phyloP scores from a whole-genome alignment of 2,797 vertebrate species.

The Knipowitschia caucasica region DNA sequence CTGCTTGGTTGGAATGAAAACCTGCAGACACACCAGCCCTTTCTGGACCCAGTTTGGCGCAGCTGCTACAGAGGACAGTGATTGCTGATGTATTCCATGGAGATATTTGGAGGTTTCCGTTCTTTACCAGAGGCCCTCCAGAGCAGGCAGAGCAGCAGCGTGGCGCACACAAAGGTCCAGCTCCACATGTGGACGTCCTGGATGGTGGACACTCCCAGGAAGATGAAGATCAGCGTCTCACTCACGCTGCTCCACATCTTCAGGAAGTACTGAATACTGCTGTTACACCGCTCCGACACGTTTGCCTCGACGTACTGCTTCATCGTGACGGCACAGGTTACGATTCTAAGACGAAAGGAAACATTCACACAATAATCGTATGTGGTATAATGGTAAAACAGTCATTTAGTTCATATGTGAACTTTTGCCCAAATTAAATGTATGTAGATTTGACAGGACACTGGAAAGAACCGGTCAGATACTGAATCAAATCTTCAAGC shows the following conservation, averaged over 20 bases:
- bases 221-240: slow-evolving; percentile 92
- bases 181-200: slow-evolving; percentile 80
- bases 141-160: slow-evolving; percentile 86
- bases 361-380: background rate
- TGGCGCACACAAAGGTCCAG: slow-evolving; percentile 89
- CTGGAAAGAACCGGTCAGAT: no score
- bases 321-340: slow-evolving; percentile 83
- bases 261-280: slow-evolving; percentile 92
- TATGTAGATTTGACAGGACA: no score
- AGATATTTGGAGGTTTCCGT: background rate
- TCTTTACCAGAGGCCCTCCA: slow-evolving; percentile 83
- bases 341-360: slow-evolving; percentile 64
- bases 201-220: slow-evolving; percentile 90
- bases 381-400: no score
- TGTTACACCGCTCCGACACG: slow-evolving; percentile 89
- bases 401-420: no score
- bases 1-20: no score
- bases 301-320: slow-evolving; percentile 83
- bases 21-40: no score
- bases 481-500: no score
- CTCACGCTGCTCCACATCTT: slow-evolving; percentile 97
- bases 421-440: no score
- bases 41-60: no score
- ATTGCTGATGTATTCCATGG: no score
- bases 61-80: no score